Base-by-base conservation (phyloP, 2,888 invertebrate genomes). In the Pasiphila rectangulata region DNA sequence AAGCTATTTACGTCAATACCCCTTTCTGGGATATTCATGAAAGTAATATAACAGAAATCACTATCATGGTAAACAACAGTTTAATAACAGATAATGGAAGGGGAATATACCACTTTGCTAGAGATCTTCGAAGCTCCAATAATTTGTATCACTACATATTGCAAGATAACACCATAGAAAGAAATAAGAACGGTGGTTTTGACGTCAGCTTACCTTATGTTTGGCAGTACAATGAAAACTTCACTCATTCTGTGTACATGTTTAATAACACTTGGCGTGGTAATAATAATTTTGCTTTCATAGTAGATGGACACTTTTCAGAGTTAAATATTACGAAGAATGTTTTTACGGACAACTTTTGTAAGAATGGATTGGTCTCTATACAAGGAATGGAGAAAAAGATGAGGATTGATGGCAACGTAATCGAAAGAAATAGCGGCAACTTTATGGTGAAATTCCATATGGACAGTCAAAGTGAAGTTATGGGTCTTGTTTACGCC, bases 301-400 rank as follows among this genome's bases (percentile, higher is more conserved):
- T 93, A 0, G 90, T 99, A n/a, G 95, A 94, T 57, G 99, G 99
- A 0, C 99, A 99, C 78, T 99, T 96, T 75, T 94, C 98, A 0
- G 92, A 93, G 51, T 92, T 98, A 0, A 98, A 97, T 67, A 92
- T 99, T 20, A 94, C 95, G 0, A 92, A 93, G 43, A 98, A 97
- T 74, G 84, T 92, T 3, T 98, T 98, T 69, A 91, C 92, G 1
- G 93, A 95, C 46, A 99, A 99, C 70, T 84, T 87, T 21, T 99
- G 99, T 64, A 93, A 93, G 61, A 90, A 87, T 7, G 96, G 98
- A 0, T 79, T 98, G 19, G 89, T 98, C 7, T 91, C 94, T 0
- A 88, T 98, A 16, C 91, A 92, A 49, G 99, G 99, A 4, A 99
- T 99, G 98, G 99, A 99, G 77, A 99, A 99, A 82, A 94, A 95